These are phyloP conservation scores for Epinotia nisella DNA, from an alignment of 2,888 invertebrate species.

Conservation along the genomic window DNA sequence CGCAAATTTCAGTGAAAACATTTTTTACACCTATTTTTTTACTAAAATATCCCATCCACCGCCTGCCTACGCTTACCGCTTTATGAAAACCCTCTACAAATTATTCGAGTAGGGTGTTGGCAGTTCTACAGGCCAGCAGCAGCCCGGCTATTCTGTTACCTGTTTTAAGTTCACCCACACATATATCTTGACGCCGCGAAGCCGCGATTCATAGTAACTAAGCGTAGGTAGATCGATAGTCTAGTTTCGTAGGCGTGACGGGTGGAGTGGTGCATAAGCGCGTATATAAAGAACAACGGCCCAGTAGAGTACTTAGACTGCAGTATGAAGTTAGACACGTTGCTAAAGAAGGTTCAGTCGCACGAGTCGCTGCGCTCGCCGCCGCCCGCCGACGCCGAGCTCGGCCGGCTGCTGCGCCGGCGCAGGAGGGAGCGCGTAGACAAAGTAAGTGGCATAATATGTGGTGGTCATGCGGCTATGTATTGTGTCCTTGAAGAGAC, in stretches of 20 bases:
- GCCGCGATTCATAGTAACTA: no score
- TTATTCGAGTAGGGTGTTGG: not conserved
- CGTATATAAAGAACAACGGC: no score
- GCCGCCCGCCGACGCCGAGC: conserved; percentile 10
- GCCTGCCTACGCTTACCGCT: not conserved
- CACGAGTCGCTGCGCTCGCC: conserved; percentile 15
- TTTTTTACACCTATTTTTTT: not conserved
- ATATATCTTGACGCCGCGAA: no score
- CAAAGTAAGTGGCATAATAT: no score
- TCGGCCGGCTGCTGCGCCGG: not conserved
- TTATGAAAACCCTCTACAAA: not conserved
- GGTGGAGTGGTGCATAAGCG: no score
- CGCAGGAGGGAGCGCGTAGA: not conserved
- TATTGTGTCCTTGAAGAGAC: not conserved
- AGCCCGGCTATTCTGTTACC: no score
- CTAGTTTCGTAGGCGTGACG: no score
- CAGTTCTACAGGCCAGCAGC: no score
- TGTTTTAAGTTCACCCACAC: no score
- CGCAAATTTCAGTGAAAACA: conserved; percentile 4
- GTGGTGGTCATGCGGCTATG: no score
- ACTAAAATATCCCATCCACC: not conserved
- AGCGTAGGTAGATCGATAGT: no score
- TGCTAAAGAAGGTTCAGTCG: not conserved
- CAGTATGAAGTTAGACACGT: conserved; percentile 8
- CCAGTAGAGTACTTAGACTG: no score